Evolutionary conservation across 2,888 invertebrate species (phyloP), one percentile per base, ranked within the genome.

Genomic region (Dascillus cervinus): DNA sequence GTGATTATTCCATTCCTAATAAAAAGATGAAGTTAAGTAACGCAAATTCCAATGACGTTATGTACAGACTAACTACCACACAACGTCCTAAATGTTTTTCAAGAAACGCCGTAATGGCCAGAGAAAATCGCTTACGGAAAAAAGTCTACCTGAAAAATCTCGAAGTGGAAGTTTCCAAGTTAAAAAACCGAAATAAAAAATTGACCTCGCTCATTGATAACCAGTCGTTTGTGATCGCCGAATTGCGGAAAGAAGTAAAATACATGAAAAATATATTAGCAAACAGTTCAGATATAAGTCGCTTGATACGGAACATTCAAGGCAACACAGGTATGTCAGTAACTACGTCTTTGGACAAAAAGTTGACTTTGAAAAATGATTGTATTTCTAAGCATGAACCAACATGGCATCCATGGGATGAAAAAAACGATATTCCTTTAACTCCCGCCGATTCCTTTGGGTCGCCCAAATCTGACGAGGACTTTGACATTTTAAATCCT

Each of bases 41-140:
- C 13, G 9, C 6, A 11, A 26, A 11, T n/a, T 10, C n/a, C 10
- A 13, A 26, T 55, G 60, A 0, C n/a, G n/a, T n/a, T n/a, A n/a
- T n/a, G n/a, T n/a, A n/a, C n/a, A n/a, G n/a, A n/a, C n/a, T n/a
- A n/a, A 47, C 37, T 20, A 39, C 45, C 1, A 45, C 13, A 23
- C 60, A 63, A 22, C 57, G 60, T 15, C 64, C 65, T 3, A 60
- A 56, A 45, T 68, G 68, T 39, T 60, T 65, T 9, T 67, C 69
- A 5, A 64, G 69, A 41, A 79, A 78, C 54, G 79, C 78, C 0
- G 49, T 75, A 15, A 66, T 76, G 59, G 79, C 79, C 1, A 61
- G 78, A 2, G 73, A 75, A 49, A 79, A 78, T 50, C 66, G 79
- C 2, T 65, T 70, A 2, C 70, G 66, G 23, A 79, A 79, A 47